Evolutionary conservation across 2,888 invertebrate species (phyloP), one percentile per base, ranked within the genome.

Genomic region (Alentia gelatinosa): DNA sequence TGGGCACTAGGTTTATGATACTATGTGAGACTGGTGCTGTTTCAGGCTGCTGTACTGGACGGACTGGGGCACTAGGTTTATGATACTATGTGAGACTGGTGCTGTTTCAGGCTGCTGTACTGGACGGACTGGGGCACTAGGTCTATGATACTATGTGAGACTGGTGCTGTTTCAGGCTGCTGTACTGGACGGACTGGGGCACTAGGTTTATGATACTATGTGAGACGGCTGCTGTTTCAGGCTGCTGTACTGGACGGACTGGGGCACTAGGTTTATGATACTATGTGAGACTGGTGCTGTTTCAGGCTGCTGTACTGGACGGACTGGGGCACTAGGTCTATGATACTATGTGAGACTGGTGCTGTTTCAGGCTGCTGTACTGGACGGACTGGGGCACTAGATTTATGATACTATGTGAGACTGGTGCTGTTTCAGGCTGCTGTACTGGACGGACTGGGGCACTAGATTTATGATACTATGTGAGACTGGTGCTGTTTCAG

Each of bases 101-200:
- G 7, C 19, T 12, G 7, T 47, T 47, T 47, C 47, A 47, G 47
- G 47, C 19, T 47, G 47, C 19, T 47, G 19, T 47, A 47, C 47
- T 47, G 47, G 47, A 47, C 47, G 19, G 47, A 47, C 47, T 47
- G 47, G 47, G 47, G 47, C 19, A 19, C 19, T 12, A 7, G 19
- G 47, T 19, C 47, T 47, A 7, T 12, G 7, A 47, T 47, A 47
- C 19, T n/a, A n/a, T n/a, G n/a, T 47, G 47, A 47, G 47, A 19
- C 9, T 47, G 47, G 47, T 47, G 7, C 19, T 56, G 19, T 56
- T 56, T 56, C 56, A 95, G 95, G 23, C 93, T 94, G 86, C 89
- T 95, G 30, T 93, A 95, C 92, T 95, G 95, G 95, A 94, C 94
- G 12, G 95, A 95, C 92, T 94, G 94, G 93, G 95, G 95, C 0